These are phyloP conservation scores for Drosophila sulfurigaster DNA, from an alignment of 1,140 invertebrate species.

Conservation along the genomic window DNA sequence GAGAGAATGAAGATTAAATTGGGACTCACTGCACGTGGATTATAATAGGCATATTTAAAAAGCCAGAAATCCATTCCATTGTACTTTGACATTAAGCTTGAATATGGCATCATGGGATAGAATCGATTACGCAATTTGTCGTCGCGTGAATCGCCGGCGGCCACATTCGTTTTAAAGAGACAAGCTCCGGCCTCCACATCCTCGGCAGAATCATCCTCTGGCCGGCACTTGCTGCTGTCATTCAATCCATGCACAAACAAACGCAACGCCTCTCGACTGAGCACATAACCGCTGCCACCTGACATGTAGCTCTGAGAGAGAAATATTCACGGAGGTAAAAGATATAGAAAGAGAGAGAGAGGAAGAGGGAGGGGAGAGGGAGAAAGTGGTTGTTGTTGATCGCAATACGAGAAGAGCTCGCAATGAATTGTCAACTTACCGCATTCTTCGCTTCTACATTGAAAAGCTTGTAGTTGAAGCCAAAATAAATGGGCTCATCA, in stretches of 20 bases:
- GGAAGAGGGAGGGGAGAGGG: too few relatives aligned
- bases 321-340: background rate
- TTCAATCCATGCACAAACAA: constrained; percentile 90
- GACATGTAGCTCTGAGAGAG: constrained; percentile 94
- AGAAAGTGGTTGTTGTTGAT: background rate
- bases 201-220: constrained; percentile 89
- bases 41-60: constrained; percentile 85
- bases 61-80: constrained; percentile 59
- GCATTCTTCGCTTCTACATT: constrained; percentile 31
- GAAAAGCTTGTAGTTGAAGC: constrained; percentile 91
- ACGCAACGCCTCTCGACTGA: constrained; percentile 91
- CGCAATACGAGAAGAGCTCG: background rate
- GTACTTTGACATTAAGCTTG: constrained; percentile 41
- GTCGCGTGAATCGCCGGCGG: constrained; percentile 94
- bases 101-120: constrained; percentile 80
- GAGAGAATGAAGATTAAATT: background rate
- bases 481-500: constrained; percentile 92
- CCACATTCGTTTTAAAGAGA: constrained; percentile 92
- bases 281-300: constrained; percentile 95
- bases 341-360: background rate
- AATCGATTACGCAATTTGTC: constrained; percentile 92
- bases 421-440: constrained; percentile 27
- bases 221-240: constrained; percentile 57
- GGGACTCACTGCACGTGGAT: constrained; percentile 87
- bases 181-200: constrained; percentile 97